Evolutionary conservation across 2,888 invertebrate genomes (phyloP), one percentile per base, ranked within the genome.

Genomic region (Meghimatium bilineatum): DNA sequence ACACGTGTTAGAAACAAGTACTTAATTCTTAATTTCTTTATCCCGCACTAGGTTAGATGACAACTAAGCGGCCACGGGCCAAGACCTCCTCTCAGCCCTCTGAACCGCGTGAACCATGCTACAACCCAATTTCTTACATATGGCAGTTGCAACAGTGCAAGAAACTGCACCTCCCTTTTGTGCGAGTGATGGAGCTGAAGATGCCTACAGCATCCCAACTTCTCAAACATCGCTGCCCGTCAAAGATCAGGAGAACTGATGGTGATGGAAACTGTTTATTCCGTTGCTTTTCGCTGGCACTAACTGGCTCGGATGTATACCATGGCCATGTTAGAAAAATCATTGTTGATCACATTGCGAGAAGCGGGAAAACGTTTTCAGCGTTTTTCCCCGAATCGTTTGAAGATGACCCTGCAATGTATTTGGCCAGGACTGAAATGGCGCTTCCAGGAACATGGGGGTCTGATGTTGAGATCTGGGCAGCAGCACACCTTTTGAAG

Each of bases 391-490:
- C 80, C 32, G 69, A 69, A 52, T 79, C 79, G 2, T 49, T 69
- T 23, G n/a, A 69, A 79, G 72, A 71, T 34, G 36, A 56, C n/a
- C 52, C 80, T 10, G 49, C 29, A 26, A 49, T 38, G n/a, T 81
- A 81, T 23, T 17, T 81, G 44, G 36, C 75, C 26, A 63, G 32
- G 20, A 44, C 71, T 36, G 63, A 66, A 23, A 81, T 81, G 81
- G 71, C 36, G 1, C 32, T 36, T 20, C 49, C 36, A 14, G 75
- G 76, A 52, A 80, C 84, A 17, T 80, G 80, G 84, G 84, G 84
- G 17, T 84, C 84, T 52, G 84, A 84, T 52, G 84, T 84, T 26
- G 84, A 84, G 56, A 84, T 84, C 69, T 44, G 80, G 38, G 84
- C 80, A n/a, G 84, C 84, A 29, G 84, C 84, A 12, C 80, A 80